Evolutionary conservation across 2,113 vertebrate species (phyloP).

Genomic region (Phaethornis superciliosus): DNA sequence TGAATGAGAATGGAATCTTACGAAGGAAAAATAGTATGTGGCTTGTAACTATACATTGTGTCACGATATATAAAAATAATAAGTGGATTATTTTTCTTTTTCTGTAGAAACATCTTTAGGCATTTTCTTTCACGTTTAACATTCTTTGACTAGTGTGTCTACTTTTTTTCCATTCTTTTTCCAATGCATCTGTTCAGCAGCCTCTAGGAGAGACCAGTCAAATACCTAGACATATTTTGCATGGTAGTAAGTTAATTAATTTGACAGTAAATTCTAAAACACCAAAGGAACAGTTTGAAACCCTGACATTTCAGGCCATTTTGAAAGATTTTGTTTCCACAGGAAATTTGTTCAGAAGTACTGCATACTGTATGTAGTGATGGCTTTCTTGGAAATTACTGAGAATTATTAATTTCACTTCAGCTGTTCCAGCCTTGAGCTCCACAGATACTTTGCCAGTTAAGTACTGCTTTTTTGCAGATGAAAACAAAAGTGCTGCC

Average conservation of each 20-base stretch:
- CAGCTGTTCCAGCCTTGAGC: background rate
- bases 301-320: background rate
- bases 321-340: background rate
- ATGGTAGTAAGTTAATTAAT: background rate
- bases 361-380: background rate
- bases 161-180: background rate
- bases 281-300: conserved; percentile 2
- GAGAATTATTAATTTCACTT: background rate
- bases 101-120: background rate
- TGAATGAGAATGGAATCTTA: background rate
- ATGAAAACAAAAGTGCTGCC: background rate
- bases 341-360: background rate
- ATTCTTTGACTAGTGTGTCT: background rate
- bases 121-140: background rate
- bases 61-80: background rate
- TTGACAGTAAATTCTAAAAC: background rate
- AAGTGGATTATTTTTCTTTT: background rate
- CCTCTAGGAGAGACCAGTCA: background rate
- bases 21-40: background rate
- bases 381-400: background rate
- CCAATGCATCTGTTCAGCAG: background rate
- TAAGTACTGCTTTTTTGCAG: background rate
- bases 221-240: background rate
- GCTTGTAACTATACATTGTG: background rate
- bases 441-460: conserved; percentile 18